Base-by-base conservation (phyloP, 2,113 vertebrate species). In the Ptyas mucosa region DNA sequence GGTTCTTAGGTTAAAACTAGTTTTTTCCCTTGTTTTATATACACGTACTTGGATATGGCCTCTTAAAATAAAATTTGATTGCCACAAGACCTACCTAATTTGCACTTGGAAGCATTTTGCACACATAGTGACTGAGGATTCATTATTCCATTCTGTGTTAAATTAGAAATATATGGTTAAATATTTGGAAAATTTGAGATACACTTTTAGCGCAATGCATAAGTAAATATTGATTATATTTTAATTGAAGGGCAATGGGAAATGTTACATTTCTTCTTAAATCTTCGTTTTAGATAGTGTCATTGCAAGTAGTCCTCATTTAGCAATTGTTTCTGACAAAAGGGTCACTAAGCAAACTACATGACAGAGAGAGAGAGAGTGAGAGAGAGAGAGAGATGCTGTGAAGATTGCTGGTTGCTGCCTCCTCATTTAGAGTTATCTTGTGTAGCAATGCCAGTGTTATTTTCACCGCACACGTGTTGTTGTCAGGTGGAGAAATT, bases 1-100 rank as follows among this genome's bases (percentile, higher is more conserved):
- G 91, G 99, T 99, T 97, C 98, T 99, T 92, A 99, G 97, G 99
- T 99, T 81, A 81, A 97, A 96, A 88, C 90, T 88, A 1, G 58
- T 61, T 61, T 53, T 61, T 46, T 86, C 90, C 43, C 91, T 94
- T 94, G 0, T 1, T 96, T 26, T 2, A 0, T 93, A 91, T 34
- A 46, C 89, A 93, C 54, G n/a, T 94, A 93, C 92, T 2, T 88
- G 29, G 87, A 24, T 58, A 29, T 43, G 52, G 26, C 1, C 55
- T 51, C 53, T 49, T 90, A 12, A 14, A 55, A 51, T 51, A 85
- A 91, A 43, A 29, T 2, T 87, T 23, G 26, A 57, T 26, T 46
- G 20, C n/a, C 3, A 75, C 81, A 64, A 43, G 24, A 90, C 43
- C 34, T 34, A 81, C 75, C 34, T 81, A 43, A 81, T 39, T 81